Conservation (phyloP, 2,797 vertebrate genomes). For the Rhynchonycteris naso region DNA sequence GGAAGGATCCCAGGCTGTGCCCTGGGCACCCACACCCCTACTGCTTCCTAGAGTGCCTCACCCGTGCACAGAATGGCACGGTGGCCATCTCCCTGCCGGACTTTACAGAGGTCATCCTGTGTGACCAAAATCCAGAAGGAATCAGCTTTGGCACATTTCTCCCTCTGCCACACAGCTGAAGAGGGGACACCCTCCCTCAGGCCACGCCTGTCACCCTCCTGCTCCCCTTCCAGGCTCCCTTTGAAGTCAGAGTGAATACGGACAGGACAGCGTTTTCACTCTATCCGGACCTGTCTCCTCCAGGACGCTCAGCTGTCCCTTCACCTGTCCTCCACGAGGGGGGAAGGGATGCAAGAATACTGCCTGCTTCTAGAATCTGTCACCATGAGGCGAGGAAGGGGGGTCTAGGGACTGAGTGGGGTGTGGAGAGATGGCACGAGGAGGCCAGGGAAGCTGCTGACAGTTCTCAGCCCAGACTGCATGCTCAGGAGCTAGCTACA, state of each 20-base stretch:
- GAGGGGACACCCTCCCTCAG: background rate
- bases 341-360: background rate
- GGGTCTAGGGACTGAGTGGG: background rate
- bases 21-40: background rate
- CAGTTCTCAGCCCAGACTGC: background rate
- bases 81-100: background rate
- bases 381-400: background rate
- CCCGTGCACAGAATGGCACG: background rate
- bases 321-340: background rate
- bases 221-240: background rate
- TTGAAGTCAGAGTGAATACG: conserved; percentile 63
- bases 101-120: background rate
- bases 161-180: background rate
- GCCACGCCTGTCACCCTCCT: background rate
- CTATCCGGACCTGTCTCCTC: conserved; percentile 40
- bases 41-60: background rate
- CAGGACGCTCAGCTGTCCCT: conserved; percentile 40
- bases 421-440: background rate
- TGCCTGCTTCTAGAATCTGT: background rate
- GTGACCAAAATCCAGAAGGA: background rate
- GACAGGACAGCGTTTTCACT: conserved; percentile 26
- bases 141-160: background rate
- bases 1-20: background rate
- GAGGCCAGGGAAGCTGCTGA: background rate
- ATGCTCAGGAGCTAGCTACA: background rate